These are phyloP conservation scores for Calyptomena viridis DNA, from an alignment of 2,113 vertebrate genomes.

Conservation along the genomic window DNA sequence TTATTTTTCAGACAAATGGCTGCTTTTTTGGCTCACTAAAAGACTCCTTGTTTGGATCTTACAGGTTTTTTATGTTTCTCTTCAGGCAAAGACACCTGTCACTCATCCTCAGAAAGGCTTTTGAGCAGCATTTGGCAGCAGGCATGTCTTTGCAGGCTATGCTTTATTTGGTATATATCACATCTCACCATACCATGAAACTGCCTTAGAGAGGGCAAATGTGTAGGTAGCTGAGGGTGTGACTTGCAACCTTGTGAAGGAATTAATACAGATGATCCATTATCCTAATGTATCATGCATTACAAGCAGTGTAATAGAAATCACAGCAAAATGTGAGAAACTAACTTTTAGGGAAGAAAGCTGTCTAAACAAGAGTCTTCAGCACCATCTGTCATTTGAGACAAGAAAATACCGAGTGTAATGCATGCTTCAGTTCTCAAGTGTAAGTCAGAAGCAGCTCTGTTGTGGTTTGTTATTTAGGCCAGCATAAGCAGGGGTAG, in stretches of 20 bases:
- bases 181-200: neutral
- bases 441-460: neutral
- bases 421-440: neutral
- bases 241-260: neutral
- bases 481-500: neutral
- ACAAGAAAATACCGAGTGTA: neutral
- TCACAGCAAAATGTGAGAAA: neutral
- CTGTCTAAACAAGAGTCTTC: neutral
- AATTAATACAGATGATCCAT: neutral
- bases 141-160: neutral
- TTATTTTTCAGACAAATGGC: neutral
- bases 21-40: neutral
- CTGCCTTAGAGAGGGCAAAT: neutral
- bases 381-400: neutral
- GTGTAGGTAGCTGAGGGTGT: neutral
- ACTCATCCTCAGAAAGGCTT: neutral
- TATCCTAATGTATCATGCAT: neutral
- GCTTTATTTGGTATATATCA: neutral
- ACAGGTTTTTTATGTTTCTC: neutral
- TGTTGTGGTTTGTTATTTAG: neutral
- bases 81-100: neutral
- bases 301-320: neutral
- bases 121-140: neutral
- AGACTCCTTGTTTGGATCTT: neutral
- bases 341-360: neutral